Percentiles rank a stretch among this genome's conserved stretches.
Conservation (phyloP, 2,113 vertebrate genomes). For the Triplophysa tibetana region DNA sequence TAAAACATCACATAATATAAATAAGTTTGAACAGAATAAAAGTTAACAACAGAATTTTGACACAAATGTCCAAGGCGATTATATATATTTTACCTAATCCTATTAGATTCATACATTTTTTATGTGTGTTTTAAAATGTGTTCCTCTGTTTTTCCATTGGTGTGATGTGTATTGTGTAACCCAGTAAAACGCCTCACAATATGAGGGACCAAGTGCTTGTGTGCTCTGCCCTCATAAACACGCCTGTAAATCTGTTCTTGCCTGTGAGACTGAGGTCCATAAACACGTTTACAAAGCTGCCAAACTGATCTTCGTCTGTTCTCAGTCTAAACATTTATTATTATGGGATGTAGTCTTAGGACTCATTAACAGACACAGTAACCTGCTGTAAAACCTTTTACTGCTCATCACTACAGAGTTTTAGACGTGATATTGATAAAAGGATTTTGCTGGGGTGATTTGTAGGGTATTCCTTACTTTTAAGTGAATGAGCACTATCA, state of each 20-base stretch:
- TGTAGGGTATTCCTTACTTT: too few relatives aligned
- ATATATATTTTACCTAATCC: too few relatives aligned
- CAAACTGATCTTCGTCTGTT: constrained; percentile 37
- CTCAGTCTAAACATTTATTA: background rate
- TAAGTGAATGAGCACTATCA: too few relatives aligned
- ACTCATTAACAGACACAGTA: background rate
- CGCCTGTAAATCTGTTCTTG: constrained; percentile 60
- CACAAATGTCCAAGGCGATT: too few relatives aligned
- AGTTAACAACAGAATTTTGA: too few relatives aligned
- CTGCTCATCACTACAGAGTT: background rate
- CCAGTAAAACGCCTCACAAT: background rate
- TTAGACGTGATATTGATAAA: background rate
- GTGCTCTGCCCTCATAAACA: constrained; percentile 56
- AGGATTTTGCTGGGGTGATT: background rate
- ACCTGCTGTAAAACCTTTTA: constrained; percentile 1
- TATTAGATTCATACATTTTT: background rate
- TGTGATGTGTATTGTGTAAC: background rate
- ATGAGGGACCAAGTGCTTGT: background rate
- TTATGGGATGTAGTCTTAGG: constrained; percentile 9
- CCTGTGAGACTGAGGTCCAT: constrained; percentile 64
- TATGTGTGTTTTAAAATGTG: background rate
- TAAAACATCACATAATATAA: too few relatives aligned
- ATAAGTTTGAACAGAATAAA: too few relatives aligned
- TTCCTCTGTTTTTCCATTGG: background rate
- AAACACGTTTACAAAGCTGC: constrained; percentile 69